Evolutionary conservation across 2,888 invertebrate species (phyloP).

Genomic region (Idaea aversata): DNA sequence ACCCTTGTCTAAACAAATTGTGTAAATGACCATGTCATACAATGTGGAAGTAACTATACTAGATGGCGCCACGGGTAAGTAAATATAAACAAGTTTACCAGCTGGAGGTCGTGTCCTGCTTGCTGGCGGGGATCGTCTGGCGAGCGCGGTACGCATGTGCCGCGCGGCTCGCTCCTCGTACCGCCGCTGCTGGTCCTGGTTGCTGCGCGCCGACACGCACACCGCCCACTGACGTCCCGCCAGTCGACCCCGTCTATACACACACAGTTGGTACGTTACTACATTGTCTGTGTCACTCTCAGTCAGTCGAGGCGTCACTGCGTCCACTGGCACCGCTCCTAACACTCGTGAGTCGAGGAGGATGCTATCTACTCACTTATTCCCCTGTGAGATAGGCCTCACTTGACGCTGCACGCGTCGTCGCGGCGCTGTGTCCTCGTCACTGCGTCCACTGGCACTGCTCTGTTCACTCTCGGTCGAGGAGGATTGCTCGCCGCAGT

Average conservation of each 20-base stretch:
- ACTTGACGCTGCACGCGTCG: conserved; percentile 29
- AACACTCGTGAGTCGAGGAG: no score
- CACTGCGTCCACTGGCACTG: conserved; percentile 58
- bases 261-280: no score
- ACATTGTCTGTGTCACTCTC: no score
- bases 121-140: conserved; percentile 58
- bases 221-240: conserved; percentile 86
- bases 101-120: conserved; percentile 46
- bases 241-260: conserved; percentile 52
- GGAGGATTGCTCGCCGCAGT: conserved; percentile 50
- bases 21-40: no score
- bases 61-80: no score
- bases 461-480: conserved; percentile 63
- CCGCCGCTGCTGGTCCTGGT: conserved; percentile 93
- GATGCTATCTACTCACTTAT: conserved; percentile 33
- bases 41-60: no score
- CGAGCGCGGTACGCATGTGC: conserved; percentile 83
- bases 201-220: conserved; percentile 88
- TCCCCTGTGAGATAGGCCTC: conserved; percentile 30
- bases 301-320: no score
- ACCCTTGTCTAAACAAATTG: no score
- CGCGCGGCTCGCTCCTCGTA: conserved; percentile 88
- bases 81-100: conserved; percentile 49
- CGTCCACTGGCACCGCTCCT: no score
- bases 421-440: conserved; percentile 54